Conservation (phyloP, 2,888 invertebrate genomes). For the Cantharis flavilabris region DNA sequence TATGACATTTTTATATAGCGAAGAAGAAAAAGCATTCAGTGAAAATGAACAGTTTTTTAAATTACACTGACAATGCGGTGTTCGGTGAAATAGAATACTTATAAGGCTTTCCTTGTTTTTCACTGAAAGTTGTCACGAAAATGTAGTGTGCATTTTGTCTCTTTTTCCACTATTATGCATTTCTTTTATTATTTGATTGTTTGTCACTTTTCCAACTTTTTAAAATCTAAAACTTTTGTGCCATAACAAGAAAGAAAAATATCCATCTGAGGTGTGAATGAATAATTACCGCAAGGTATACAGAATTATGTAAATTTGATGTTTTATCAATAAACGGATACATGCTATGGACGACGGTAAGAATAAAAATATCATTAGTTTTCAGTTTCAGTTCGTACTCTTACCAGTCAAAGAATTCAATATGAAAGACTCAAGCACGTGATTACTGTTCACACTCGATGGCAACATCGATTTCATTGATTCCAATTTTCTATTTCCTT, state of each 20-base stretch:
- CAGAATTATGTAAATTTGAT: neutral
- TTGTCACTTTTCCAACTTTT: neutral
- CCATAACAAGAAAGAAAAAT: neutral
- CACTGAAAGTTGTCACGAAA: constrained; percentile 20
- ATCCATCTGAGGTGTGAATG: neutral
- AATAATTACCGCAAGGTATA: neutral
- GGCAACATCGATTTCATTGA: constrained; percentile 28
- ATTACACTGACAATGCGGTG: constrained; percentile 30
- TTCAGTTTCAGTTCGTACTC: neutral
- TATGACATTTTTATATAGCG: constrained; percentile 17
- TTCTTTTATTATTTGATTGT: constrained; percentile 15
- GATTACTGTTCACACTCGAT: neutral
- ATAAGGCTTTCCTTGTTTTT: constrained; percentile 26
- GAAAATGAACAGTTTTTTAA: constrained; percentile 31
- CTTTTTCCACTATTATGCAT: constrained; percentile 18
- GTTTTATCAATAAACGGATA: neutral
- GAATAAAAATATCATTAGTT: neutral
- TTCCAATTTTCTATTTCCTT: constrained; percentile 28
- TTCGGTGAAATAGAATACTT: constrained; percentile 29
- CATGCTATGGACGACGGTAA: neutral
- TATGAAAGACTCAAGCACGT: neutral
- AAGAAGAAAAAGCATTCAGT: constrained; percentile 23
- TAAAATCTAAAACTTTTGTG: neutral
- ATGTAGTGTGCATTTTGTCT: constrained; percentile 12
- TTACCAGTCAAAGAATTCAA: neutral